phyloP scores from a whole-genome alignment of 2,113 vertebrate genomes.

The Rhinoptilus africanus region DNA sequence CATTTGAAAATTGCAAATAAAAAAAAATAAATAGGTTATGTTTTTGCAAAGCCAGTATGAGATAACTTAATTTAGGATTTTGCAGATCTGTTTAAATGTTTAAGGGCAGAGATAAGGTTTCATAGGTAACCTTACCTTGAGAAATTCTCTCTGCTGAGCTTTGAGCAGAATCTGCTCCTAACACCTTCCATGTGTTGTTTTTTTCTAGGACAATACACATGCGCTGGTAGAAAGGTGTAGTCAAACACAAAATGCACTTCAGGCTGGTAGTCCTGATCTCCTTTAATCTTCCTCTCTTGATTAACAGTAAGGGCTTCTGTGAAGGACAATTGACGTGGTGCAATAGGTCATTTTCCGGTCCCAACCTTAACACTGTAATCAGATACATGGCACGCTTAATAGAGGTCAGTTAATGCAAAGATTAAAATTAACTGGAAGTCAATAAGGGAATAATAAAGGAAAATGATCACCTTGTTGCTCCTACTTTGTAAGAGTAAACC shows the following conservation, averaged over 20 bases:
- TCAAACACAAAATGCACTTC: conserved; percentile 11
- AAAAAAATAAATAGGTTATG: fast-evolving
- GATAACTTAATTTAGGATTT: background rate
- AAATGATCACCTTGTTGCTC: conserved; percentile 54
- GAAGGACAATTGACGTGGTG: conserved; percentile 44
- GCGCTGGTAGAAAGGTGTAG: background rate
- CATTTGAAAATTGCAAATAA: background rate
- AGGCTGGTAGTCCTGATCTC: conserved; percentile 1
- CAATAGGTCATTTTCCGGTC: background rate
- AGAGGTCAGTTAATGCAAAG: conserved; percentile 48
- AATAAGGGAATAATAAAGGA: conserved; percentile 68
- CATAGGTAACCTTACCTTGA: background rate
- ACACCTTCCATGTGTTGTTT: fast-evolving
- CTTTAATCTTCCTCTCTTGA: conserved; percentile 59
- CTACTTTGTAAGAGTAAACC: conserved; percentile 44
- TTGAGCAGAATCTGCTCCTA: background rate
- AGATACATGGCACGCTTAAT: conserved; percentile 17
- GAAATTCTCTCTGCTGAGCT: background rate
- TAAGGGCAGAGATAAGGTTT: background rate
- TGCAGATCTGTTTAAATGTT: background rate
- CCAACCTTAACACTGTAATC: conserved; percentile 42
- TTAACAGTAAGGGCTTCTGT: conserved; percentile 45
- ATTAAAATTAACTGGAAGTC: conserved; percentile 65
- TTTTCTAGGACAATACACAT: background rate
- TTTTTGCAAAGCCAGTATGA: background rate